Conservation (phyloP, 2,797 vertebrate genomes). For the Syngnathus rostellatus region DNA sequence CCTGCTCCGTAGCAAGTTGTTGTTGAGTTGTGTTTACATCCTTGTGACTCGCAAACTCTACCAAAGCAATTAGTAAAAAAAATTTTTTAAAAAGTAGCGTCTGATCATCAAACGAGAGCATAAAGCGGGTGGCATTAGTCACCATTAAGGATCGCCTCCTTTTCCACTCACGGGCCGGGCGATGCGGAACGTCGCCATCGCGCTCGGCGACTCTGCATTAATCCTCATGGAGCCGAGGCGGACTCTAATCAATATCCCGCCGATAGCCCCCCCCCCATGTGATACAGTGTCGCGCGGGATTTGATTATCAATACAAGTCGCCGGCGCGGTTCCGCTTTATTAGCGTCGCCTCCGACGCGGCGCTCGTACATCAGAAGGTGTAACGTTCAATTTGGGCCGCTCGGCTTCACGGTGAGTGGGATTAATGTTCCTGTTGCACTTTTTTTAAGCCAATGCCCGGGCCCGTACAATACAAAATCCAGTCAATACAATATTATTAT, state of each 20-base stretch:
- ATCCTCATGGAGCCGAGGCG: conserved; percentile 5
- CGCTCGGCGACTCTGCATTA: conserved; percentile 5
- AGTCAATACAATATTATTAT: too few relatives aligned
- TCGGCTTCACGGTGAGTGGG: not conserved
- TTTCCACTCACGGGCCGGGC: conserved; percentile 7
- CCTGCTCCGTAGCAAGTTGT: too few relatives aligned
- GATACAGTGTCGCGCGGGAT: conserved; percentile 3
- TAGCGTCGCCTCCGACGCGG: not conserved
- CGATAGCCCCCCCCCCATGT: not conserved
- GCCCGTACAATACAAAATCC: too few relatives aligned
- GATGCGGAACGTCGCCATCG: conserved; percentile 6
- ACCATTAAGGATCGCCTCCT: conserved; percentile 35
- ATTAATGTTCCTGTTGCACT: not conserved
- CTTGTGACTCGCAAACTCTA: not conserved
- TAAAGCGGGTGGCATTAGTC: conserved; percentile 13
- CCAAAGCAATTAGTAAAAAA: not conserved
- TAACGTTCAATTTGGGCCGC: conserved; percentile 1
- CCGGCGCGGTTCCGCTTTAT: conserved; percentile 4
- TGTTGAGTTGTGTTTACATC: too few relatives aligned
- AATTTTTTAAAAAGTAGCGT: not conserved
- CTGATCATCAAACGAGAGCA: not conserved
- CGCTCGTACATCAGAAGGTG: not conserved
- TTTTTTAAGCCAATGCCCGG: too few relatives aligned
- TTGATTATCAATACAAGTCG: conserved; percentile 4
- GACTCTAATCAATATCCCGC: conserved; percentile 5